phyloP scores from a whole-genome alignment of 2,113 vertebrate species.

The Echinops telfairi region DNA sequence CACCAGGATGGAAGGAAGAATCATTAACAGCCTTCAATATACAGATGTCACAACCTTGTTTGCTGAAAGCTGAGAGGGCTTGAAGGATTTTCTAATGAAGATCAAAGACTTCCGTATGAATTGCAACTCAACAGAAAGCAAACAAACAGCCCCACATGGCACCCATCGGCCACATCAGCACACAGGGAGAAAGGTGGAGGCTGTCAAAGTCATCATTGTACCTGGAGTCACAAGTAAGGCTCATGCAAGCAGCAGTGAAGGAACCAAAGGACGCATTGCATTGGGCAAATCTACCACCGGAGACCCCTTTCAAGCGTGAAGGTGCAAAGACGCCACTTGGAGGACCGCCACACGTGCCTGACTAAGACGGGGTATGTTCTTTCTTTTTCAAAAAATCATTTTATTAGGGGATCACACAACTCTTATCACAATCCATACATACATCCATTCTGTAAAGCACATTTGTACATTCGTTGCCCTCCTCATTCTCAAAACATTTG shows the following conservation, averaged over 20 bases:
- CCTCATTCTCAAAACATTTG: too few species aligned
- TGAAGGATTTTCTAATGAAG: too few species aligned
- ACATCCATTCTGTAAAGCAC: too few species aligned
- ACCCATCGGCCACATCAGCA: neutral
- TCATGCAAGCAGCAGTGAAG: neutral
- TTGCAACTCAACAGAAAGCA: neutral
- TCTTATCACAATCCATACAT: too few species aligned
- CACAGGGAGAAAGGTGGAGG: neutral
- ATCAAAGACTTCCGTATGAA: too few species aligned
- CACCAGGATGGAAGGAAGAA: neutral
- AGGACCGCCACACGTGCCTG: neutral
- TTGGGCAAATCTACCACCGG: too few species aligned
- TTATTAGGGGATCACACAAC: too few species aligned
- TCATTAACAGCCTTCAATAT: neutral
- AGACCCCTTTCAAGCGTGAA: neutral
- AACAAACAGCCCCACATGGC: neutral
- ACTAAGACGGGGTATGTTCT: neutral
- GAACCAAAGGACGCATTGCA: too few species aligned
- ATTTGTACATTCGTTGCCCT: too few species aligned
- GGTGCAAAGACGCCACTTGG: neutral
- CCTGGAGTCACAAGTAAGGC: neutral
- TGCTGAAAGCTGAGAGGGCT: neutral
- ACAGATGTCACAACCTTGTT: neutral
- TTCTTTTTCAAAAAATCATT: too few species aligned
- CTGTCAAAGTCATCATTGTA: neutral